phyloP scores from a whole-genome alignment of 1,140 invertebrate genomes.

The Meloidogyne floridensis region DNA sequence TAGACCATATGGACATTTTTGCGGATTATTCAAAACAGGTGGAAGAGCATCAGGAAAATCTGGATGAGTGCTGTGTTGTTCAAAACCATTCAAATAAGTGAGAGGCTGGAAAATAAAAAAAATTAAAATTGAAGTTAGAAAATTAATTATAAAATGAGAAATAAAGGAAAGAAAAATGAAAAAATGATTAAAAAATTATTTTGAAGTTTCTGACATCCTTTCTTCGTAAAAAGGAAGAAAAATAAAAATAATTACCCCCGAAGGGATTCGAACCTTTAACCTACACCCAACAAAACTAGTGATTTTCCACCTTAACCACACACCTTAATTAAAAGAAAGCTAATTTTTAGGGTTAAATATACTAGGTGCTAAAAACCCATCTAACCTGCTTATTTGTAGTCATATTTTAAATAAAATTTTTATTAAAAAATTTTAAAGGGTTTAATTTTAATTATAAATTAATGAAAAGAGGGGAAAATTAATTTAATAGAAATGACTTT shows the following conservation, averaged over 20 bases:
- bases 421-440: not conserved
- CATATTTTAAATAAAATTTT: not conserved
- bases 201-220: too few species aligned
- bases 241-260: too few species aligned
- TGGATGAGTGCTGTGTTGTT: constrained; percentile 77
- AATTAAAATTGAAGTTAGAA: too few species aligned
- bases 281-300: too few species aligned
- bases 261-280: too few species aligned
- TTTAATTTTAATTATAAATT: too few species aligned
- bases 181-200: too few species aligned
- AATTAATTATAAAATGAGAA: not conserved
- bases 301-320: too few species aligned
- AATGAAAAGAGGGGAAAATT: too few species aligned
- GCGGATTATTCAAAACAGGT: constrained; percentile 81
- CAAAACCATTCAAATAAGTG: not conserved
- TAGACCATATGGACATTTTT: constrained; percentile 87
- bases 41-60: constrained; percentile 83
- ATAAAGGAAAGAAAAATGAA: too few species aligned
- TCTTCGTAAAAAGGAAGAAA: too few species aligned
- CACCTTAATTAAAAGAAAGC: too few species aligned
- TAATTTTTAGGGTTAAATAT: not conserved
- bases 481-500: not conserved
- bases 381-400: not conserved
- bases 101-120: not conserved
- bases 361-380: not conserved